A percentile compares a stretch with the other conserved stretches of the same genome.
These are phyloP conservation scores for Cryptophagus acutangulus DNA, from an alignment of 2,888 invertebrate genomes.

Conservation along the genomic window DNA sequence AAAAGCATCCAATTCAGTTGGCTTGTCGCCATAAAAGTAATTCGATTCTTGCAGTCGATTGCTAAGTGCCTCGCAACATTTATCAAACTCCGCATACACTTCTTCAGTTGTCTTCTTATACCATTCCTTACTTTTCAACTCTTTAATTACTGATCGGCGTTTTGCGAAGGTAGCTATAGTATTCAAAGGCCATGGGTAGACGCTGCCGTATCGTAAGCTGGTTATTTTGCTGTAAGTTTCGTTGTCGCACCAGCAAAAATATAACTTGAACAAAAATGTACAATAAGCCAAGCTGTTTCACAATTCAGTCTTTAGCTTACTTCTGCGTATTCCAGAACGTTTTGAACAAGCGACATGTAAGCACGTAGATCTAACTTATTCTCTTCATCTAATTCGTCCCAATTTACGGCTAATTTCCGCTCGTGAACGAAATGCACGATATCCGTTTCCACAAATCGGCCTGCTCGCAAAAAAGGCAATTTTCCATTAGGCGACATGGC, in stretches of 20 bases:
- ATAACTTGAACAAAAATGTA: slow-evolving; percentile 55
- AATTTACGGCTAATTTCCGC: slow-evolving; percentile 70
- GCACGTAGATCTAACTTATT: slow-evolving; percentile 90
- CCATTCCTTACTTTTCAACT: slow-evolving; percentile 78
- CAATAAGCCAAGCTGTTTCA: slow-evolving; percentile 6
- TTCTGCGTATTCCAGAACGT: slow-evolving; percentile 88
- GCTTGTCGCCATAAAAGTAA: slow-evolving; percentile 80
- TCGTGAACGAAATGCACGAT: slow-evolving; percentile 85
- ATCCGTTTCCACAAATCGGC: slow-evolving; percentile 83
- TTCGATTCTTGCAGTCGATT: slow-evolving; percentile 73
- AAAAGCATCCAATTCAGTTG: slow-evolving; percentile 92
- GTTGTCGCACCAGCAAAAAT: slow-evolving; percentile 81
- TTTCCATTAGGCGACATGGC: slow-evolving; percentile 94
- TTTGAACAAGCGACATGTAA: slow-evolving; percentile 85
- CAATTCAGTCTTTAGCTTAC: too few species aligned
- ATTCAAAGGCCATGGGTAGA: slow-evolving; percentile 91
- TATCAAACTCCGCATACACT: slow-evolving; percentile 72
- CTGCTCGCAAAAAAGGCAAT: slow-evolving; percentile 89
- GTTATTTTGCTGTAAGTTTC: slow-evolving; percentile 78
- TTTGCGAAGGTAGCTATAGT: slow-evolving; percentile 75
- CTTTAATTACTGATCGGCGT: slow-evolving; percentile 61
- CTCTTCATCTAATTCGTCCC: slow-evolving; percentile 63
- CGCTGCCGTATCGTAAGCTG: slow-evolving; percentile 76
- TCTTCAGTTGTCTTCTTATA: slow-evolving; percentile 71
- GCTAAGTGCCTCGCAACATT: slow-evolving; percentile 82